Evolutionary conservation across 2,797 vertebrate species (phyloP).

Genomic region (Microchirus variegatus): DNA sequence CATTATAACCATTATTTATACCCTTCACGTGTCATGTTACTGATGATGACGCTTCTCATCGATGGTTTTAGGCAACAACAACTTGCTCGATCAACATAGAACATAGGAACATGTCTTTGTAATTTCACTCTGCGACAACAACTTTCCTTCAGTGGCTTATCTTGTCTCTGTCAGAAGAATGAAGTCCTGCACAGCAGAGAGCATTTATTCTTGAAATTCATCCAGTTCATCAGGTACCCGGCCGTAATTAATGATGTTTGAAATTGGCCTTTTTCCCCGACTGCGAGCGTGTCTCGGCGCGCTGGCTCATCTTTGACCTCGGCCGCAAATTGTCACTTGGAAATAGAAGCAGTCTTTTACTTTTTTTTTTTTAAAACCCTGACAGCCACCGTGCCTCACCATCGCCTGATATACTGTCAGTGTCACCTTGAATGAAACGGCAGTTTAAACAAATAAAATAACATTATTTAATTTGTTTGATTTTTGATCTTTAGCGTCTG

Average conservation of each 20-base stretch:
- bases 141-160: too few species aligned
- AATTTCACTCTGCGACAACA: too few species aligned
- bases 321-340: not conserved
- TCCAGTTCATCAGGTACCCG: not conserved
- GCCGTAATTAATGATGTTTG: not conserved
- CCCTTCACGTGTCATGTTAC: too few species aligned
- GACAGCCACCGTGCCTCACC: not conserved
- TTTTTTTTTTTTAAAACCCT: not conserved
- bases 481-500: conserved; percentile 12
- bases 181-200: not conserved
- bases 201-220: not conserved
- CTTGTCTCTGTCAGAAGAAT: not conserved
- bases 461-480: not conserved
- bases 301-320: not conserved
- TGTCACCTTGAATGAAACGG: not conserved
- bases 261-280: not conserved
- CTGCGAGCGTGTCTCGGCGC: not conserved
- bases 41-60: too few species aligned
- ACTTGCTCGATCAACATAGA: too few species aligned
- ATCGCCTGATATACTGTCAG: not conserved
- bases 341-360: not conserved
- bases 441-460: not conserved
- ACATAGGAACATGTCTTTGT: too few species aligned
- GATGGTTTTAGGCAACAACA: too few species aligned
- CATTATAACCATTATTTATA: too few species aligned